Evolutionary conservation across 2,797 vertebrate species (phyloP).

Genomic region (Apodemus agrarius): DNA sequence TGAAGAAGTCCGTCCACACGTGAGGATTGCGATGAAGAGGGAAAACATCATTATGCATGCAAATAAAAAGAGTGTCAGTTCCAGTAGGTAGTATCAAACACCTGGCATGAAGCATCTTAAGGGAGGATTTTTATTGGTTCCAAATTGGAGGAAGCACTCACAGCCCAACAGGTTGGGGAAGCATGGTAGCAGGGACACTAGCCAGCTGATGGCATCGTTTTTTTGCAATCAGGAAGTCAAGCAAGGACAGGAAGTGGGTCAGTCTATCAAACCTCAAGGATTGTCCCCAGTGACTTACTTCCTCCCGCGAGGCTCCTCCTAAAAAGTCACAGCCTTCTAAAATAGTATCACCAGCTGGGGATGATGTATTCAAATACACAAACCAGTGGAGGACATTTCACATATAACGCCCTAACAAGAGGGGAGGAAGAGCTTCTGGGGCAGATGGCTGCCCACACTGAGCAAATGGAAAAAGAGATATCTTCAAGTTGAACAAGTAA

Average conservation of each 20-base stretch:
- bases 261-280: background rate
- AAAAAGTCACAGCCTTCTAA: background rate
- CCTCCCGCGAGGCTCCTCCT: background rate
- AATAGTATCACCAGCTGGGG: background rate
- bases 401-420: background rate
- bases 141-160: background rate
- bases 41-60: background rate
- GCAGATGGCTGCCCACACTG: background rate
- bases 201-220: background rate
- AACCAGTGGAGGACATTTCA: background rate
- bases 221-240: background rate
- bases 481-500: conserved; percentile 42
- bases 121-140: background rate
- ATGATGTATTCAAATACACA: background rate
- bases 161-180: background rate
- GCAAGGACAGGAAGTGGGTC: background rate
- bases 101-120: background rate
- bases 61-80: background rate
- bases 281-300: background rate
- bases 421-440: background rate
- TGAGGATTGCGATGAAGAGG: background rate
- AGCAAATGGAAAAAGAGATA: background rate
- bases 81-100: background rate
- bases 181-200: background rate
- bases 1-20: background rate